Percentiles rank a stretch among this genome's conserved stretches.
Evolutionary conservation across 2,888 invertebrate genomes (phyloP).

Genomic region (Laspeyria flexula): DNA sequence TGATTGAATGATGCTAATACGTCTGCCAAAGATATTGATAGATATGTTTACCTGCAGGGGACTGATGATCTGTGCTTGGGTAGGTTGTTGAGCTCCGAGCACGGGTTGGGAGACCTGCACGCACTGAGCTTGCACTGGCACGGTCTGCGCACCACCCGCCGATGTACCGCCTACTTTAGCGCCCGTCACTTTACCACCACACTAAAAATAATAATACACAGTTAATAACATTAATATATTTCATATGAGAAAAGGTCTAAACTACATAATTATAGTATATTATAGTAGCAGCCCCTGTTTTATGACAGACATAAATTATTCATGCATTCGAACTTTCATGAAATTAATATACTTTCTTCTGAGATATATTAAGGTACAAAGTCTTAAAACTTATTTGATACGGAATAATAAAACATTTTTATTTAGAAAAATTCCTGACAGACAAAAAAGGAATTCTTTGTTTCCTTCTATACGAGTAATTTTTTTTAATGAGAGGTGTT

Average conservation of each 20-base stretch:
- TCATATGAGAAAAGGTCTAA: too few relatives aligned
- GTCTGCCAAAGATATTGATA: background rate
- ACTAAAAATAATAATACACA: slow-evolving; percentile 46
- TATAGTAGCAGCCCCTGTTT: too few relatives aligned
- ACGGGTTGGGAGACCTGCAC: slow-evolving; percentile 91
- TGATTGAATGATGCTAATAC: slow-evolving; percentile 16
- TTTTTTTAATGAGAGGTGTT: background rate
- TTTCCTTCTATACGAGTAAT: too few relatives aligned
- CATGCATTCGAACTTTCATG: too few relatives aligned
- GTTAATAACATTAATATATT: slow-evolving; percentile 12
- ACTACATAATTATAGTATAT: too few relatives aligned
- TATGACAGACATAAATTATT: too few relatives aligned
- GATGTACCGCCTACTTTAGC: slow-evolving; percentile 58
- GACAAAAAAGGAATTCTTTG: too few relatives aligned
- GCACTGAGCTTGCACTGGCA: slow-evolving; percentile 88
- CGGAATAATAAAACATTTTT: too few relatives aligned
- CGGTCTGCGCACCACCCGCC: slow-evolving; percentile 66
- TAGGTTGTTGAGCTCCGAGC: slow-evolving; percentile 87
- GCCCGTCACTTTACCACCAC: slow-evolving; percentile 71
- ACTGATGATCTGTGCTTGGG: slow-evolving; percentile 91
- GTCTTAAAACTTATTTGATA: too few relatives aligned
- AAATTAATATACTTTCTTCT: too few relatives aligned
- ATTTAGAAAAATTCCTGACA: too few relatives aligned
- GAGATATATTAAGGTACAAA: too few relatives aligned
- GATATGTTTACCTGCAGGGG: slow-evolving; percentile 87